Base-by-base conservation (phyloP, 1,140 invertebrate genomes). In the Maconellicoccus hirsutus region DNA sequence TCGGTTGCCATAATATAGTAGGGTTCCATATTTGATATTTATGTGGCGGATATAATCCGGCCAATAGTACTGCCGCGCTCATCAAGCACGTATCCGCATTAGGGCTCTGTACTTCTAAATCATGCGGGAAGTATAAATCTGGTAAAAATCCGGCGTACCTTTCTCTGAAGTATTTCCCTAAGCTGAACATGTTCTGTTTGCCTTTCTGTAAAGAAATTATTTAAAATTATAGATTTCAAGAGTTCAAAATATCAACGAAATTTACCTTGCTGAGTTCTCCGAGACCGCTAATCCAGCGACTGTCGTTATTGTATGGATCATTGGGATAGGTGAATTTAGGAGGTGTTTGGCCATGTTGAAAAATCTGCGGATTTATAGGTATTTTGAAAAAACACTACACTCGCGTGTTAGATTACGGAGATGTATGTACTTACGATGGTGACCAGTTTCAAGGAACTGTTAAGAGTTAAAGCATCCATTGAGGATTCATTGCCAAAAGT, bases 1-100 rank as follows among this genome's bases (percentile, higher is more conserved):
- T 87, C 0, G 94, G 94, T 75, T 92, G 90, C 94, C 94, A 97
- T 0, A 79, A 76, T 61, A 96, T 80, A 59, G 86, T 80, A 0
- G 82, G 77, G 75, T 91, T 84, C 84, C 93, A 93, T 72, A 85
- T 81, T 76, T 91, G 86, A 26, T 85, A 79, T 12, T 83, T 79
- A 26, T 79, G 78, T 0, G 92, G 92, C 23, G 88, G 89, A 80
- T 87, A 96, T 42, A 96, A 80, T 23, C 91, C 92, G 6, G 93
- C 91, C 26, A 95, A 80, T 71, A 94, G 83, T 39, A 86, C 83
- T 76, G 89, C 85, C 0, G 90, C 91, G 78, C 92, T 95, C 88
- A 93, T 93, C 73, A 94, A 80, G 76, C 92, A 93, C 42, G 94
- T 82, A 73, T 93, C 88, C 0, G 85, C 83, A 63, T 86, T 86